A percentile compares a stretch with the other conserved stretches of the same genome.
Evolutionary conservation across 2,113 vertebrate genomes (phyloP).

Genomic region (Anoplopoma fimbria): DNA sequence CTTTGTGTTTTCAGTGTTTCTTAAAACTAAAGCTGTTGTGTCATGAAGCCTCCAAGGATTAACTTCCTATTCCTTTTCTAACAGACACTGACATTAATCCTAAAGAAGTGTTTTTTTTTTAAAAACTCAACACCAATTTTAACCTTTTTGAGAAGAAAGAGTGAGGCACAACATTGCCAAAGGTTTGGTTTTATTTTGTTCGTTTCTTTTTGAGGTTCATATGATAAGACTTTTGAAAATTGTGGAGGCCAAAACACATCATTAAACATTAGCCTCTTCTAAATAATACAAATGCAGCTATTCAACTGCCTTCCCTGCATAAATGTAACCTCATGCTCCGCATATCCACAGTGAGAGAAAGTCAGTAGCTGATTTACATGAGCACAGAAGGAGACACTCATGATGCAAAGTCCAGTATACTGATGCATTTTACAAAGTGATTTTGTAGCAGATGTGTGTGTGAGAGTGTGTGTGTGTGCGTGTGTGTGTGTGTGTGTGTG

Average conservation of each 20-base stretch:
- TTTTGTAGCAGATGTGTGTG: background rate
- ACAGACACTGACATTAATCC: slow-evolving; percentile 35
- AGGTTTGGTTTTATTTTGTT: slow-evolving; percentile 20
- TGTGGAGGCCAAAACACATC: background rate
- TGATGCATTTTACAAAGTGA: background rate
- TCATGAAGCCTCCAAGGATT: slow-evolving; percentile 10
- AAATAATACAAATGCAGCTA: slow-evolving; percentile 34
- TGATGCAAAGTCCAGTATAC: background rate
- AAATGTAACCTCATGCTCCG: slow-evolving; percentile 6
- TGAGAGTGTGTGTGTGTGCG: slow-evolving; percentile 15
- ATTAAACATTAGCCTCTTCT: slow-evolving; percentile 37
- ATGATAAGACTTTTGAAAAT: background rate
- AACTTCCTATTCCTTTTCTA: background rate
- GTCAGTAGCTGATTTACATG: slow-evolving; percentile 16
- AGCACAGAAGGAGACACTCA: slow-evolving; percentile 17
- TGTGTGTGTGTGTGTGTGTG: slow-evolving; percentile 23
- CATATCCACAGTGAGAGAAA: slow-evolving; percentile 3
- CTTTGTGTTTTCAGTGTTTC: slow-evolving; percentile 6
- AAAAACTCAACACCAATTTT: slow-evolving; percentile 19
- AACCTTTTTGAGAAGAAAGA: background rate
- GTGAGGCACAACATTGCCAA: slow-evolving; percentile 2
- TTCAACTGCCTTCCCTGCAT: background rate
- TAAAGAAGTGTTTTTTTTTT: slow-evolving; percentile 21
- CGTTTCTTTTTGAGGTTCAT: slow-evolving; percentile 17
- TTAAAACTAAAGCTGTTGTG: slow-evolving; percentile 19